These are phyloP conservation scores for Rhynchophorus ferrugineus DNA, from an alignment of 1,140 invertebrate genomes.

Conservation along the genomic window DNA sequence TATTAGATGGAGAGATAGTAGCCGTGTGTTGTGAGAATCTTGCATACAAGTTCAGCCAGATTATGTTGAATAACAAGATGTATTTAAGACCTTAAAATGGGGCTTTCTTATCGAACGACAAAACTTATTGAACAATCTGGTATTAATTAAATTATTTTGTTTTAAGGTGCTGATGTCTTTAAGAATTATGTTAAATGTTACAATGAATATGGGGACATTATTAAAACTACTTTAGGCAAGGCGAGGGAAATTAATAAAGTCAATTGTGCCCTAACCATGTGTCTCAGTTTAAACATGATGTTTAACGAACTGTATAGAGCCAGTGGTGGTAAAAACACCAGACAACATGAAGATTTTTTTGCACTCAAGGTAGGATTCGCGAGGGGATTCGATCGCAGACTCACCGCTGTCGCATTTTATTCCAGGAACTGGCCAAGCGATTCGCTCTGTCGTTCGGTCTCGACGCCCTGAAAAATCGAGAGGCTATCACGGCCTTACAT, in stretches of 20 bases:
- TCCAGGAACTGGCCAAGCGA: conserved; percentile 83
- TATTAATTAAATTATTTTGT: no score
- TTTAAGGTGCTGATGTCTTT: conserved; percentile 86
- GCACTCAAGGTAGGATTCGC: conserved; percentile 68
- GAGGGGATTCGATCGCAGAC: no score
- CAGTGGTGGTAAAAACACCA: conserved; percentile 47
- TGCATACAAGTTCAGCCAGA: no score
- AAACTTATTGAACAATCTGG: no score
- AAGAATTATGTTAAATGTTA: conserved; percentile 98
- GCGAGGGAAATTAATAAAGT: conserved; percentile 96
- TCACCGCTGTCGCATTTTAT: no score
- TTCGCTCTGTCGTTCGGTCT: conserved; percentile 96
- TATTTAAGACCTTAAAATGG: no score
- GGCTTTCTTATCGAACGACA: no score
- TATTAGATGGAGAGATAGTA: no score
- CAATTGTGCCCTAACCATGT: conserved; percentile 91
- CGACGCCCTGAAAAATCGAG: conserved; percentile 94
- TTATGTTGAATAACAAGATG: no score
- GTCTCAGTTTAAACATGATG: conserved; percentile 79
- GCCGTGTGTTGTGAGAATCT: no score
- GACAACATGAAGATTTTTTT: conserved; percentile 72
- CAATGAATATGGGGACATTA: conserved; percentile 99
- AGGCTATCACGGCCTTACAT: conserved; percentile 93
- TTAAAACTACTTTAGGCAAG: conserved; percentile 94
- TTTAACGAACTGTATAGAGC: conserved; percentile 59